Base-by-base conservation (phyloP, 2,888 invertebrate species). In the Drosophila pullipes region DNA sequence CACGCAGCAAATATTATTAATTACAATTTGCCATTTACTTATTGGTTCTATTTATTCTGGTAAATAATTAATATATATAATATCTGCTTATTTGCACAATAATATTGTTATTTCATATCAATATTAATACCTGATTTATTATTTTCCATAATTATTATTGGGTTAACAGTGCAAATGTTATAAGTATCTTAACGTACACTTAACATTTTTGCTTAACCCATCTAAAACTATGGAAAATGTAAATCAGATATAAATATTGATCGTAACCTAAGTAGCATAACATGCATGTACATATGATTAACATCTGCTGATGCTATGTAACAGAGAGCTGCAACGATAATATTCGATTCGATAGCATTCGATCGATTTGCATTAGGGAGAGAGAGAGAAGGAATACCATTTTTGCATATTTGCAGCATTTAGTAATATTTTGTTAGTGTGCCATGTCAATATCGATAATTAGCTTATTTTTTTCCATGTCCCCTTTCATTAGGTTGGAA, bases 391-490 rank as follows among this genome's bases (percentile, higher is more conserved):
- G 7, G 7, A 41, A 41, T n/a, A 41, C 10, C 44, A 6, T 22
- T 6, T 7, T 13, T 13, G 13, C 16, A 47, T 25, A 9, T 47
- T 22, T 47, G 13, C 16, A 25, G 10, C 16, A 35, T 16, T 10
- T 9, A 13, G 13, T 31, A 30, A 53, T 31, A 53, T 13, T 33
- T 35, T 31, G 18, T 25, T 30, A 25, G 37, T 50, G n/a, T 11
- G 5, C 16, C 31, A n/a, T n/a, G 18, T 18, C 50, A 67, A 66
- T 52, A 41, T 41, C 52, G 67, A 52, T 66, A 35, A 52, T 33
- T 66, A 66, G 28, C 28, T 28, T 49, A 2, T 9, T 55, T 53
- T 52, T n/a, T 22, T 16, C 9, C 33, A 31, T 25, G 31, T n/a
- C 22, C 1, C 9, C 30, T 30, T 39, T 11, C 22, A 47, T 52